phyloP scores from a whole-genome alignment of 2,888 invertebrate genomes.

The Dicroscelio sp. region DNA sequence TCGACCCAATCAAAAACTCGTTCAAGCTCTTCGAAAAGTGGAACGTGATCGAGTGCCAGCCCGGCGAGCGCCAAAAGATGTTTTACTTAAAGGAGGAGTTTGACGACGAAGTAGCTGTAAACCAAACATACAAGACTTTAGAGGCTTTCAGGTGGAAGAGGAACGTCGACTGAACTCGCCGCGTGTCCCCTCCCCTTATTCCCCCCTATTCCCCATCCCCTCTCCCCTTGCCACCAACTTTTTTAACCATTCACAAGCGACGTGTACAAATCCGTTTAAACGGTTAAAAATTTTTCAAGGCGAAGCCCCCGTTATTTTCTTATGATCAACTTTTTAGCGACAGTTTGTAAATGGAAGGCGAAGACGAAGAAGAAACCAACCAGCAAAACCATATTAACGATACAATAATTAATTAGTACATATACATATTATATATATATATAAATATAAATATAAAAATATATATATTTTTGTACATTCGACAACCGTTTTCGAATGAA shows the following conservation, averaged over 20 bases:
- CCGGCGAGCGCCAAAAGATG: constrained; percentile 89
- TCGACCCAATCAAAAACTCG: constrained; percentile 97
- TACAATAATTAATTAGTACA: neutral
- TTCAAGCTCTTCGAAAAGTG: constrained; percentile 96
- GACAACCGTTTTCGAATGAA: constrained; percentile 51
- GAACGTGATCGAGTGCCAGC: constrained; percentile 94
- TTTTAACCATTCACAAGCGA: constrained; percentile 26
- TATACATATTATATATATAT: neutral
- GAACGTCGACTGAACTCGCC: constrained; percentile 86
- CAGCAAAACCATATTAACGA: no score
- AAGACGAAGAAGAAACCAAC: no score
- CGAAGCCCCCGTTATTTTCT: constrained; percentile 10
- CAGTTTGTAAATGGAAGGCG: constrained; percentile 51
- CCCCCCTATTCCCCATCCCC: neutral
- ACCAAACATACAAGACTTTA: constrained; percentile 88
- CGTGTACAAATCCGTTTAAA: no score
- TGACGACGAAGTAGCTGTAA: constrained; percentile 88
- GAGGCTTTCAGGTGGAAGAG: constrained; percentile 90
- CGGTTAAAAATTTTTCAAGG: no score
- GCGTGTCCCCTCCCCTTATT: neutral
- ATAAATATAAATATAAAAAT: constrained; percentile 18
- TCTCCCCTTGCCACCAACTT: neutral
- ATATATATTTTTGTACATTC: constrained; percentile 72
- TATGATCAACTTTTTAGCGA: constrained; percentile 61
- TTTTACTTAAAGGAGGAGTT: constrained; percentile 89